These are phyloP conservation scores for Stramonita haemastoma DNA, from an alignment of 2,888 invertebrate genomes.

Conservation along the genomic window DNA sequence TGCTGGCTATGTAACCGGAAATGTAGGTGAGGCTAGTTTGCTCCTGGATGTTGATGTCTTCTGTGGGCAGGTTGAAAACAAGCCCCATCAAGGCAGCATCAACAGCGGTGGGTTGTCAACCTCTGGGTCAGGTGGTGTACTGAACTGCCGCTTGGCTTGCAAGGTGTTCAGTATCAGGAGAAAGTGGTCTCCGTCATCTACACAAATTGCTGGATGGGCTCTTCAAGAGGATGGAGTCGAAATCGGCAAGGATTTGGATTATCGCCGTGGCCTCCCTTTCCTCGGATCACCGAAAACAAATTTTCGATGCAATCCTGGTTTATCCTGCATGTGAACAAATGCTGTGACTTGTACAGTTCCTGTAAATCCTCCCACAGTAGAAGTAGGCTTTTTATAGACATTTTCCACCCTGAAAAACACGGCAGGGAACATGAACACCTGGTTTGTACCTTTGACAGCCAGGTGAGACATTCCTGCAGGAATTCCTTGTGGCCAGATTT, in stretches of 20 bases:
- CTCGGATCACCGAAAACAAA: constrained; percentile 16
- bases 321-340: neutral
- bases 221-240: constrained; percentile 1
- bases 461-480: neutral
- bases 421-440: neutral
- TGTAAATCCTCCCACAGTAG: constrained; percentile 25
- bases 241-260: constrained; percentile 2
- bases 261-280: no score
- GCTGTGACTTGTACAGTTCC: neutral
- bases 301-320: constrained; percentile 34
- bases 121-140: neutral
- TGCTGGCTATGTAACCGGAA: neutral
- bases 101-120: neutral
- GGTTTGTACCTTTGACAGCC: constrained; percentile 15
- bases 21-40: neutral
- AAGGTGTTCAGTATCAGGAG: neutral
- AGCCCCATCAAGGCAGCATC: neutral
- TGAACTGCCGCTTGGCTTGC: neutral
- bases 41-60: neutral
- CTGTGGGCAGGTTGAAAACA: neutral
- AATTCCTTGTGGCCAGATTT: constrained; percentile 16
- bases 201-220: neutral
- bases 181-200: neutral
- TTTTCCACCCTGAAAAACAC: no score
- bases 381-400: constrained; percentile 1